These are phyloP conservation scores for Cryptus armator DNA, from an alignment of 2,888 invertebrate species.

Conservation along the genomic window DNA sequence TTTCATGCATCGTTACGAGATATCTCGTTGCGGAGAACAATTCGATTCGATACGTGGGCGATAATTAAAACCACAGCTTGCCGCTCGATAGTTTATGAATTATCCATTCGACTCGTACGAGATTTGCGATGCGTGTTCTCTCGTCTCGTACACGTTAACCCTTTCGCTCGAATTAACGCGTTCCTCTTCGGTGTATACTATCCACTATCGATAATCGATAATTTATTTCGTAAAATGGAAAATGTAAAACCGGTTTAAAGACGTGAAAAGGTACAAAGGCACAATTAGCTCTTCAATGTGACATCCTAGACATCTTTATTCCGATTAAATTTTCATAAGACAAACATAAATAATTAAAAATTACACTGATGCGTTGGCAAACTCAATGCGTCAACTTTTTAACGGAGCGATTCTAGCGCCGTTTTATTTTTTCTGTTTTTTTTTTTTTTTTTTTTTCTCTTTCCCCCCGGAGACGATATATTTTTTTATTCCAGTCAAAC, in stretches of 20 bases:
- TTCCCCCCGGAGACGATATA: constrained; percentile 60
- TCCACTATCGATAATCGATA: neutral
- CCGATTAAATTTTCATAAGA: constrained; percentile 76
- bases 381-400: constrained; percentile 77
- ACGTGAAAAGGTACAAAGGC: constrained; percentile 75
- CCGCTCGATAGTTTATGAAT: constrained; percentile 43
- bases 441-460: constrained; percentile 66
- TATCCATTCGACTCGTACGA: constrained; percentile 45
- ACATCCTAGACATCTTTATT: constrained; percentile 78
- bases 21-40: neutral
- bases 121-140: constrained; percentile 14
- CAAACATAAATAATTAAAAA: constrained; percentile 83
- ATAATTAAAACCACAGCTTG: constrained; percentile 13
- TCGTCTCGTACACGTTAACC: neutral
- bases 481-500: constrained; percentile 62
- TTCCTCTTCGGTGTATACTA: neutral
- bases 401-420: constrained; percentile 58
- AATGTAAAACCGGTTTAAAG: constrained; percentile 51
- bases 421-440: constrained; percentile 71
- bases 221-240: neutral
- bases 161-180: neutral
- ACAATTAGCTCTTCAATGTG: constrained; percentile 75
- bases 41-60: neutral
- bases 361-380: constrained; percentile 80
- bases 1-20: constrained; percentile 13